These are phyloP conservation scores for Metallyticus violacea DNA, from an alignment of 2,888 invertebrate genomes.

Conservation along the genomic window DNA sequence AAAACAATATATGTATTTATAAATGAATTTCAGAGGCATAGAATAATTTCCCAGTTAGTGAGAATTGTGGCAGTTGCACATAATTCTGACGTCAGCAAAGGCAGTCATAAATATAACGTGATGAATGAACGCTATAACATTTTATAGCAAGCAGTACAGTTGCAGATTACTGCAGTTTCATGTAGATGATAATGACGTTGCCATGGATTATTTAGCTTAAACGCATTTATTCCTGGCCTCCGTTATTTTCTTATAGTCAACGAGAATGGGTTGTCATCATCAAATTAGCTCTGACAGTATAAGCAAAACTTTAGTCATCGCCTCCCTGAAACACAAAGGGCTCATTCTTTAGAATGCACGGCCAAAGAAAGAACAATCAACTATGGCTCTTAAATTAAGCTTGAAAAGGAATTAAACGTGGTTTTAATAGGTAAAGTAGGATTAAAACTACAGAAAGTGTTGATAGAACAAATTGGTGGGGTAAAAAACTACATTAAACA, in stretches of 20 bases:
- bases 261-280: too few species aligned
- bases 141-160: background rate
- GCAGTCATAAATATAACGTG: background rate
- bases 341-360: background rate
- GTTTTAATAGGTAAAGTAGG: too few species aligned
- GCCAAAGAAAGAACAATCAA: too few species aligned
- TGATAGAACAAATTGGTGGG: too few species aligned
- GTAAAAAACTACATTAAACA: too few species aligned
- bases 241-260: background rate
- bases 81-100: background rate
- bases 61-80: too few species aligned
- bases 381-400: too few species aligned
- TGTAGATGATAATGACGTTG: background rate
- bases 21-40: background rate
- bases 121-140: background rate
- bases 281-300: background rate
- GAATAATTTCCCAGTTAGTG: background rate
- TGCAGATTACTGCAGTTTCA: background rate
- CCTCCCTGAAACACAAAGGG: too few species aligned
- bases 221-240: background rate
- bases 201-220: background rate
- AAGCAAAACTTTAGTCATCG: background rate
- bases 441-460: too few species aligned
- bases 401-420: too few species aligned
- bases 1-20: too few species aligned